phyloP scores from a whole-genome alignment of 2,113 vertebrate genomes.

The Meles meles region DNA sequence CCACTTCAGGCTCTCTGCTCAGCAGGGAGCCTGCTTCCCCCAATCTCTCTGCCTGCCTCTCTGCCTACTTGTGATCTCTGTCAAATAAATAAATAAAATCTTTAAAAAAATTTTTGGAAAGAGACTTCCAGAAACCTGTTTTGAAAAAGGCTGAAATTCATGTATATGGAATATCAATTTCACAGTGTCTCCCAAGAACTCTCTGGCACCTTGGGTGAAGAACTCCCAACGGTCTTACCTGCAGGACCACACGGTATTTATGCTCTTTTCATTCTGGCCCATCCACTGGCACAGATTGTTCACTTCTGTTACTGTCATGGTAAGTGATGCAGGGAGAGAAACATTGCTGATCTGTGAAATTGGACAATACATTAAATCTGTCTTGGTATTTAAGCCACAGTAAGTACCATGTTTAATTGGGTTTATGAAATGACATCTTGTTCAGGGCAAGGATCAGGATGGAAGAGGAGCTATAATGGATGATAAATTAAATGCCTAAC shows the following conservation, averaged over 20 bases:
- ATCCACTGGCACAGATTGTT: background rate
- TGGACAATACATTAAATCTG: conserved; percentile 60
- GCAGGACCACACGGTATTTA: background rate
- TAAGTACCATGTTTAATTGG: conserved; percentile 65
- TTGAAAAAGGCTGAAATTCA: background rate
- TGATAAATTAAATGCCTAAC: conserved; percentile 50
- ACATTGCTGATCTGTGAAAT: conserved; percentile 63
- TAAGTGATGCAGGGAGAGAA: conserved; percentile 42
- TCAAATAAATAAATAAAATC: no score
- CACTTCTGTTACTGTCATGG: conserved; percentile 10
- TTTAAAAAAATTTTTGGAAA: background rate
- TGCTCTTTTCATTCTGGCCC: background rate
- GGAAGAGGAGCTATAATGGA: conserved; percentile 41
- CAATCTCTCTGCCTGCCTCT: no score
- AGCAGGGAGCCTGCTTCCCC: no score
- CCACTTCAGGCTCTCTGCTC: no score
- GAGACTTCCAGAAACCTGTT: background rate
- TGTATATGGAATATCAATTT: background rate
- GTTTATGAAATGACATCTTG: conserved; percentile 72
- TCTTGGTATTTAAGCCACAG: conserved; percentile 57
- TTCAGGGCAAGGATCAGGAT: conserved; percentile 59
- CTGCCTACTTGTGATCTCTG: no score
- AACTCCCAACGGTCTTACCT: background rate
- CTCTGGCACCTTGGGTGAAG: background rate
- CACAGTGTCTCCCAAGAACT: background rate